Evolutionary conservation across 2,797 vertebrate species (phyloP).

Genomic region (Luscinia megarhynchos): DNA sequence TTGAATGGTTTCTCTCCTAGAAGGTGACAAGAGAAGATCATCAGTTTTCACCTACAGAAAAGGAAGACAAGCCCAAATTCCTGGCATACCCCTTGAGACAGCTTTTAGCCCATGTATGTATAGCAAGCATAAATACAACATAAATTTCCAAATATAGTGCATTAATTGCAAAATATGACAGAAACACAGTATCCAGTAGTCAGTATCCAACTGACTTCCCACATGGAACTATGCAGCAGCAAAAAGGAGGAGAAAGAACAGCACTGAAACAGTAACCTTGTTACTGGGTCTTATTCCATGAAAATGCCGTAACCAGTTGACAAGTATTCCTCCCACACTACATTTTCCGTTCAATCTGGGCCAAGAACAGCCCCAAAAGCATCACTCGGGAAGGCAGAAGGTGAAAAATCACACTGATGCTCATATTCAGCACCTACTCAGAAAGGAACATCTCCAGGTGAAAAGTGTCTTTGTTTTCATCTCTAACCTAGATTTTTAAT

Average conservation of each 20-base stretch:
- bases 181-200: neutral
- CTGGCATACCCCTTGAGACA: neutral
- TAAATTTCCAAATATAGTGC: neutral
- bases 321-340: neutral
- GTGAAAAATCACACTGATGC: neutral
- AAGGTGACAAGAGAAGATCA: constrained; percentile 59
- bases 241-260: neutral
- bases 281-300: neutral
- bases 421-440: neutral
- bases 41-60: neutral
- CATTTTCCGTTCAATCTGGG: neutral
- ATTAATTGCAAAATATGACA: neutral
- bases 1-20: constrained; percentile 97
- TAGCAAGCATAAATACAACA: neutral
- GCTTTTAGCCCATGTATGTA: neutral
- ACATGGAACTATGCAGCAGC: neutral
- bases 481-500: neutral
- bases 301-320: neutral
- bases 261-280: neutral
- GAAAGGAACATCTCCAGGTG: neutral
- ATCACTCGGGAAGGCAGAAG: neutral
- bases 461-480: neutral
- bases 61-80: neutral
- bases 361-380: neutral
- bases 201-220: neutral